Percentiles rank a stretch among this genome's conserved stretches.
Conservation (phyloP, 2,797 vertebrate species). For the Muscicapa striata region DNA sequence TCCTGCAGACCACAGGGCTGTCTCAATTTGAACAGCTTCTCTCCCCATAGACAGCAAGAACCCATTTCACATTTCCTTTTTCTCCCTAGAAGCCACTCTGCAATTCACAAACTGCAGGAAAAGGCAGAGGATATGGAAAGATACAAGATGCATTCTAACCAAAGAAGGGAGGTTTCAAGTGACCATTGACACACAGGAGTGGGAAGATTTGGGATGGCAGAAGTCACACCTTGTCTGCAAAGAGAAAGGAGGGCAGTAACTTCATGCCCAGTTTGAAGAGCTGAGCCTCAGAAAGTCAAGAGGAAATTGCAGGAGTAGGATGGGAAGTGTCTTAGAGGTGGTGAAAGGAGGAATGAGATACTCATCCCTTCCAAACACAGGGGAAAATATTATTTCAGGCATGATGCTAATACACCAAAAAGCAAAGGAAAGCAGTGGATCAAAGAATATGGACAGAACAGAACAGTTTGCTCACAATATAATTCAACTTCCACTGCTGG, state of each 20-base stretch:
- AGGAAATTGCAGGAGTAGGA: not conserved
- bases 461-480: not conserved
- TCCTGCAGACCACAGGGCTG: not conserved
- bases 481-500: not conserved
- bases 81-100: fast-evolving
- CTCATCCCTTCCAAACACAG: not conserved
- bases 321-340: not conserved
- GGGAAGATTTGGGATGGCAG: not conserved
- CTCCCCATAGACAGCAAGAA: not conserved
- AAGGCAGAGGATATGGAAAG: not conserved
- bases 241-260: not conserved
- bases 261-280: not conserved
- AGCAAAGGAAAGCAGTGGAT: not conserved
- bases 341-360: not conserved
- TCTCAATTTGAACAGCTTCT: not conserved
- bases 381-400: not conserved
- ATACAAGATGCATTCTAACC: not conserved
- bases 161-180: not conserved
- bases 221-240: not conserved
- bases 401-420: not conserved
- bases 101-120: not conserved
- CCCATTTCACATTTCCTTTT: not conserved
- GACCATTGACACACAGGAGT: not conserved
- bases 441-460: not conserved
- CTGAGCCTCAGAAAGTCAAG: not conserved